Evolutionary conservation across 2,113 vertebrate genomes (phyloP).

Genomic region (Lynx canadensis): DNA sequence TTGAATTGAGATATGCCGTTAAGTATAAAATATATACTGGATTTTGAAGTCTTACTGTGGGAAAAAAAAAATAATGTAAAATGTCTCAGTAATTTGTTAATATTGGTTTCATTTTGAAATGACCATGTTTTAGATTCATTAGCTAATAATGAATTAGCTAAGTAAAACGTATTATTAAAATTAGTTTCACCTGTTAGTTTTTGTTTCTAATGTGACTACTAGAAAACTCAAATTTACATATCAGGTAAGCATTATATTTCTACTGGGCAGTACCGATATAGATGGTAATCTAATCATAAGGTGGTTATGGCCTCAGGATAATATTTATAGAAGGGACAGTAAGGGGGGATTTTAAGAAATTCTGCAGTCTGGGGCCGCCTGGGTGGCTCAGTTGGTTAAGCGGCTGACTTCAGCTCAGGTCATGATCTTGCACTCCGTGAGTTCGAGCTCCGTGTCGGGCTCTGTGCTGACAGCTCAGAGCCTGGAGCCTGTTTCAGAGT

Average conservation of each 20-base stretch:
- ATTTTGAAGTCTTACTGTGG: slow-evolving; percentile 28
- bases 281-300: not conserved
- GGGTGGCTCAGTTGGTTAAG: too few relatives aligned
- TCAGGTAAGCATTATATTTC: not conserved
- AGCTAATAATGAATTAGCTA: not conserved
- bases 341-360: not conserved
- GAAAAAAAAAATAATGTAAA: not conserved
- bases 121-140: not conserved
- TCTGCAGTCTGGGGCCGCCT: not conserved
- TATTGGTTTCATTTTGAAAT: not conserved
- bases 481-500: too few relatives aligned
- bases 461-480: too few relatives aligned
- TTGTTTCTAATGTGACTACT: not conserved
- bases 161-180: not conserved
- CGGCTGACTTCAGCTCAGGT: too few relatives aligned
- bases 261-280: not conserved
- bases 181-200: slow-evolving; percentile 7
- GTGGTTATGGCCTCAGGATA: not conserved
- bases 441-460: too few relatives aligned
- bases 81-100: not conserved
- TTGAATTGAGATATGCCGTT: not conserved
- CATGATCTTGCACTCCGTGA: too few relatives aligned
- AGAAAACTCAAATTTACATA: slow-evolving; percentile 22
- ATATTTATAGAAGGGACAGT: slow-evolving; percentile 24
- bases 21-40: not conserved